Evolutionary conservation across 2,113 vertebrate species (phyloP), one percentile per base, ranked within the genome.

Genomic region (Dascyllus trimaculatus): DNA sequence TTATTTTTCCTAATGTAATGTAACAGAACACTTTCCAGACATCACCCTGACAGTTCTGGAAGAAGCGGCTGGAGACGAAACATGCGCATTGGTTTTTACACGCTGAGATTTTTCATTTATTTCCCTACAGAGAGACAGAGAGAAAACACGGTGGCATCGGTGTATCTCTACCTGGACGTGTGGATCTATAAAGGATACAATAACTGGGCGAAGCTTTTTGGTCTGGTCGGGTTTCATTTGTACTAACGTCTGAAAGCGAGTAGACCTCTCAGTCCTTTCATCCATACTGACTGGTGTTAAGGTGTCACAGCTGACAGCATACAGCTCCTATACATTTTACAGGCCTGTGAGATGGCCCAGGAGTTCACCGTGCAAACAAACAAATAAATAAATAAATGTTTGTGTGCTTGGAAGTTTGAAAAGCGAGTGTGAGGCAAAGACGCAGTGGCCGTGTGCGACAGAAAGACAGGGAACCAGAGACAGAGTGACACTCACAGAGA

Each of bases 401-500:
- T 53, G 56, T 60, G 46, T 45, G 58, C 15, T 53, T 2, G 15
- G 14, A 67, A 52, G 22, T 75, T 89, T 70, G 46, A 11, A 61
- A 32, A 35, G 51, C 2, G 9, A 63, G 84, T 56, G 35, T 7
- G 17, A 52, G 51, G 70, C 59, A 14, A 29, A 45, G 64, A 75
- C 29, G 45, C 35, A 10, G 22, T 14, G 46, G 53, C 60, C 54
- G 5, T 69, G 83, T 82, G 61, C 70, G 4, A 63, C 59, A 58
- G 53, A 66, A 68, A 40, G 32, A 80, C 78, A 80, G 71, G 11
- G n/a, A 72, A 84, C 46, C 65, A 61, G 51, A 63, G 81, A 84
- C 67, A 40, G 71, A 78, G 79, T 86, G 84, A 90, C 88, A 85
- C 85, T 85, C 84, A 63, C 80, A 87, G 63, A 75, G 80, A 81